Conservation (phyloP, 2,888 invertebrate genomes). For the Dolomedes plantarius region DNA sequence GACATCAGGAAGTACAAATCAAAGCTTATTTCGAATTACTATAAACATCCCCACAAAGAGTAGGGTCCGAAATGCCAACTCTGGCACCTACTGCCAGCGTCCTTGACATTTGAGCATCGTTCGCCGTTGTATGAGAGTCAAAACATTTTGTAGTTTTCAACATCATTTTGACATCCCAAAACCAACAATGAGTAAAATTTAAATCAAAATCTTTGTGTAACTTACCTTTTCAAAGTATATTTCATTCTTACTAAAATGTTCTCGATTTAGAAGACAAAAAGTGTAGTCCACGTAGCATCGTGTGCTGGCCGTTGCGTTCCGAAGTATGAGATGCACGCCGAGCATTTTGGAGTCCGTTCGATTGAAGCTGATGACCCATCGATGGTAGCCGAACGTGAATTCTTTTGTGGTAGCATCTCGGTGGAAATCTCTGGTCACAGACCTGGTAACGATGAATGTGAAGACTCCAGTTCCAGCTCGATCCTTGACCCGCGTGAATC, state of each 20-base stretch:
- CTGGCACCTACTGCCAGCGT: too few relatives aligned
- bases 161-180: too few relatives aligned
- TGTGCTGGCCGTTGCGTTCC: constrained; percentile 83
- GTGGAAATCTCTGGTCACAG: constrained; percentile 86
- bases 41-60: too few relatives aligned
- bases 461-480: constrained; percentile 86
- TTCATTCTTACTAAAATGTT: constrained; percentile 89
- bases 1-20: too few relatives aligned
- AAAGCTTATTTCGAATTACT: too few relatives aligned
- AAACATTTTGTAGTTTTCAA: too few relatives aligned
- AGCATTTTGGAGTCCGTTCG: constrained; percentile 86
- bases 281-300: constrained; percentile 87
- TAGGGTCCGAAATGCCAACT: too few relatives aligned
- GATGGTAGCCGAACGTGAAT: constrained; percentile 87
- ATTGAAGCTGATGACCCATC: constrained; percentile 88
- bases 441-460: constrained; percentile 88
- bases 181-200: too few relatives aligned
- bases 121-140: too few relatives aligned
- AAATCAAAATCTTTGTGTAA: too few relatives aligned
- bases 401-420: constrained; percentile 89
- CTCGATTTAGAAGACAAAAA: constrained; percentile 86
- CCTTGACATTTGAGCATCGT: too few relatives aligned
- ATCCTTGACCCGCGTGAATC: constrained; percentile 88
- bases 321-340: constrained; percentile 87
- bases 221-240: constrained; percentile 84